Base-by-base conservation (phyloP, 2,113 vertebrate genomes). In the Garra rufa region DNA sequence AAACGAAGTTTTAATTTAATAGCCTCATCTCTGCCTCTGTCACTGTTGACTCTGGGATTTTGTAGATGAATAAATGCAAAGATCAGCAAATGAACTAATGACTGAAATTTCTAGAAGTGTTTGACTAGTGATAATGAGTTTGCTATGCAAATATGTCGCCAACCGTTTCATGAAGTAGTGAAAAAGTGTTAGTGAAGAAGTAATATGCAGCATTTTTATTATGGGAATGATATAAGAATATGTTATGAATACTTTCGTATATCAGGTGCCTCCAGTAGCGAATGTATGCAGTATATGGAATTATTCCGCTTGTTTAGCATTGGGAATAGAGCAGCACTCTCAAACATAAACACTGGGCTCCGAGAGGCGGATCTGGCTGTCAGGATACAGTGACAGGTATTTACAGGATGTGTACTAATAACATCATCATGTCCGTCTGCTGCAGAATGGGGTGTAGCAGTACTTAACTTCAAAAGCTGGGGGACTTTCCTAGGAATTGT, bases 391-490 rank as follows among this genome's bases (percentile, higher is more conserved):
- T 77, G 86, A 83, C 85, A 87, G 83, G 85, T 85, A 84, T 85
- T 86, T 85, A 83, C 67, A 67, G 30, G 78, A 85, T 55, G 76
- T 85, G 71, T 74, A 65, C 81, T 83, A 83, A 83, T 85, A 85
- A 69, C 71, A 41, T 65, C 19, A 19, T 73, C 3, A 28, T 85
- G 85, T 87, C 46, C 73, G 75, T 83, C 61, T 65, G 55, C 83
- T 76, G 85, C 79, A 73, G 46, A 71, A 75, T 21, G 55, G 21
- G 81, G 69, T 57, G 81, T 81, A 81, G 82, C 82, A 63, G 50
- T 83, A 50, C 86, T 89, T 85, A 83, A 81, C 81, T 88, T 88
- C 85, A 88, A 85, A 84, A 86, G 86, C 76, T 55, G 48, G 30
- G 38, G 76, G 79, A 81, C 61, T 89, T 78, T 81, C 59, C 63